Conservation (phyloP, 2,888 invertebrate species). For the Parnassius glacialis region DNA sequence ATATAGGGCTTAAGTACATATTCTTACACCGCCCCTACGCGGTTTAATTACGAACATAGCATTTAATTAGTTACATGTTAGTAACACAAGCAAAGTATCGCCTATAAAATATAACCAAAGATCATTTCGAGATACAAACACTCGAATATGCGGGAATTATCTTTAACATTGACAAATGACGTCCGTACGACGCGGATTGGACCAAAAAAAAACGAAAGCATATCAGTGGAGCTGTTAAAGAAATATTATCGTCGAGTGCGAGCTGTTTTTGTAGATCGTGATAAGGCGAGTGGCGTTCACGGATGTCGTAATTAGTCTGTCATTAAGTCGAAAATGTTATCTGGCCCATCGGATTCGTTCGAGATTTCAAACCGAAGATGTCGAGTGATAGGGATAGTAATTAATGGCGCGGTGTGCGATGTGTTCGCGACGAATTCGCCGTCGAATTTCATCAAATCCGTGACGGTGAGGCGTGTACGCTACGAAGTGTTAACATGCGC, state of each 20-base stretch:
- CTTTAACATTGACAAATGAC: slow-evolving; percentile 26
- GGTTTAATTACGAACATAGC: too few relatives aligned
- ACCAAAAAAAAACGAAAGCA: slow-evolving; percentile 27
- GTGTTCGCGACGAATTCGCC: slow-evolving; percentile 35
- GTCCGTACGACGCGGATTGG: slow-evolving; percentile 10
- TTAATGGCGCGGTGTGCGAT: slow-evolving; percentile 2
- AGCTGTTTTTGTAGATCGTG: slow-evolving; percentile 31
- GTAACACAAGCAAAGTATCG: slow-evolving; percentile 7
- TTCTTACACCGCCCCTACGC: too few relatives aligned
- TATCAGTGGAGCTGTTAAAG: slow-evolving; percentile 27
- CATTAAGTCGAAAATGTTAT: slow-evolving; percentile 52
- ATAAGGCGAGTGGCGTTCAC: slow-evolving; percentile 33
- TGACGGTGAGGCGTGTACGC: slow-evolving; percentile 76
- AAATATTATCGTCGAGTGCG: slow-evolving; percentile 21
- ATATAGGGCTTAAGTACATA: too few relatives aligned
- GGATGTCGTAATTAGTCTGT: slow-evolving; percentile 55
- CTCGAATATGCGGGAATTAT: too few relatives aligned
- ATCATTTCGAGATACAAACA: slow-evolving; percentile 17
- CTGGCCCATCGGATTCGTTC: slow-evolving; percentile 47
- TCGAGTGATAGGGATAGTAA: slow-evolving; percentile 27
- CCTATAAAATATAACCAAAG: slow-evolving; percentile 9
- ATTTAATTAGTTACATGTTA: too few relatives aligned
- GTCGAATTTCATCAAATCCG: slow-evolving; percentile 41
- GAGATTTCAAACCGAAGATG: slow-evolving; percentile 28
- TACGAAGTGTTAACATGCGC: slow-evolving; percentile 70